Percentiles rank a stretch among this genome's conserved stretches.
phyloP scores from a whole-genome alignment of 1,140 invertebrate species.

The Drosophila aff. region DNA sequence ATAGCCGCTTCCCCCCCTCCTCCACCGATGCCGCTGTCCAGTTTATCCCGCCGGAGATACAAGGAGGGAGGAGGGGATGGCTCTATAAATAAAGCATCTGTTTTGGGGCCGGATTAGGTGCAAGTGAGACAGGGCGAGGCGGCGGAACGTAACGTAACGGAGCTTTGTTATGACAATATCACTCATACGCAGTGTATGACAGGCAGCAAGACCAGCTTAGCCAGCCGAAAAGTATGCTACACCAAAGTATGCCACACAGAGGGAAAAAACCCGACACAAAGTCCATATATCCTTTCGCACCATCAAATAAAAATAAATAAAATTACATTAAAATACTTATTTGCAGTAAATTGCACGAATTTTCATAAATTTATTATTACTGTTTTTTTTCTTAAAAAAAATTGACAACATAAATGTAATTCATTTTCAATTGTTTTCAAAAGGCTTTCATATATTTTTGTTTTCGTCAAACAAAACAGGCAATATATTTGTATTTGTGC shows the following conservation, averaged over 20 bases:
- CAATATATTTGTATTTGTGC: neutral
- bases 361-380: neutral
- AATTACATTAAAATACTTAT: neutral
- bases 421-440: neutral
- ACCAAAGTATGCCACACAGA: neutral
- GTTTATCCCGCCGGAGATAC: constrained; percentile 14
- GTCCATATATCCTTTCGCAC: neutral
- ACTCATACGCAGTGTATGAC: constrained; percentile 41
- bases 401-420: no score
- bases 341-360: neutral
- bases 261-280: neutral
- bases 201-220: constrained; percentile 21
- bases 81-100: constrained; percentile 46
- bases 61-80: neutral
- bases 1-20: neutral
- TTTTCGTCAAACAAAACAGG: neutral
- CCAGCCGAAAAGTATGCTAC: constrained; percentile 48
- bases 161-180: constrained; percentile 36
- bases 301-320: neutral
- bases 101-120: constrained; percentile 34
- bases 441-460: neutral
- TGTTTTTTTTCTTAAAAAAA: neutral
- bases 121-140: constrained; percentile 8
- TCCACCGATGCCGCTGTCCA: constrained; percentile 6
- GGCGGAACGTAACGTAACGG: neutral